Evolutionary conservation across 37 sponge, comb jelly and placozoan genomes (phyloP), one percentile per base, ranked within the genome.

Genomic region (Chondrilla cf. caribensis): DNA sequence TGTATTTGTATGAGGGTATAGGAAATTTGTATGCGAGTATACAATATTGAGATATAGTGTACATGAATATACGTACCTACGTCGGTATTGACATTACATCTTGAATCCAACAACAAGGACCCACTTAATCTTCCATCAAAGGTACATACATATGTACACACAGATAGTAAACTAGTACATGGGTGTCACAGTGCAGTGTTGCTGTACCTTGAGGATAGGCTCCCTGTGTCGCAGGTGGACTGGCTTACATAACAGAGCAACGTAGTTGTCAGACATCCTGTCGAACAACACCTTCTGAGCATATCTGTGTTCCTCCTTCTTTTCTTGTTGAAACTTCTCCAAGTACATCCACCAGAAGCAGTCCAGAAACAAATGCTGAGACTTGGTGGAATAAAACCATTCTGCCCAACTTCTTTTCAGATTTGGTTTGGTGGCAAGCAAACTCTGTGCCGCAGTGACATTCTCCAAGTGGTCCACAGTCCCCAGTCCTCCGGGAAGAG

Each of bases 341-440:
- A 95, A 84, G 58, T 94, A 96, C 67, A 78, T 86, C 94, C 94
- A 93, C 94, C 94, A 93, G 82, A 89, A 93, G 51, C 72, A 70
- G 73, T 93, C 94, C 80, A 79, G 86, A 47, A 87, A 85, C 28
- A 91, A 79, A 26, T 79, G 58, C 37, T 85, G 88, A 24, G 88
- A 87, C 0, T 54, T 37, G 29, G 31, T 26, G 8, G 79, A 79
- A 66, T 87, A 85, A 58, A 91, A 89, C 26, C 66, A 26, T 54
- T 41, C 29, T 41, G 35, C 64, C 93, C 93, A 92, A 14, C 51
- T 47, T 28, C 76, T 54, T 68, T 67, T 43, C 31, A 82, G 86
- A 2, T 40, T 60, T 5, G 81, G 81, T 32, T 90, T 95, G 17
- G 72, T 76, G 15, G 80, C n/a, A 1, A 95, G 28, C 19, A 58